phyloP scores from a whole-genome alignment of 2,113 vertebrate species.

The Condylura cristata region DNA sequence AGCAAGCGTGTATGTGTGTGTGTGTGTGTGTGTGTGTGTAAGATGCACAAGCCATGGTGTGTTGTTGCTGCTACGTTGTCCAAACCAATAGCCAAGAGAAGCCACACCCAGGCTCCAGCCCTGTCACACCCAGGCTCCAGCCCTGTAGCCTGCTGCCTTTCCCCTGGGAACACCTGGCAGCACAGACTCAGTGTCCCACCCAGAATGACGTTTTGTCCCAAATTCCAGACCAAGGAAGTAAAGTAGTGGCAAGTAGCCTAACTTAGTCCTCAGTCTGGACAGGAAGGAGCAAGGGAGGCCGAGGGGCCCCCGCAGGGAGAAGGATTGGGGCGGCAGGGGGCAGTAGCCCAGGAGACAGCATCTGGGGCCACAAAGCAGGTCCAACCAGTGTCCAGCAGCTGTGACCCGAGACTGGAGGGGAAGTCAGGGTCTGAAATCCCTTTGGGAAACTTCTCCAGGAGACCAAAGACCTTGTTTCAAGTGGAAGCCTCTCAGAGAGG shows the following conservation, averaged over 20 bases:
- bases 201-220: background rate
- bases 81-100: background rate
- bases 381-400: background rate
- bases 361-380: background rate
- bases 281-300: too few species aligned
- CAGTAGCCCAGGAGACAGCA: background rate
- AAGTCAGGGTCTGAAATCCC: background rate
- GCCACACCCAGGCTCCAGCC: background rate
- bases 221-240: background rate
- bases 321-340: accelerated
- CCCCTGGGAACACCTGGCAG: too few species aligned
- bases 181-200: background rate
- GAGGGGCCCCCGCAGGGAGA: too few species aligned
- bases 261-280: background rate
- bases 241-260: background rate
- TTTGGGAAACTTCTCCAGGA: background rate
- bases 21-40: background rate
- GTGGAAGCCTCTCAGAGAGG: background rate
- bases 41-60: background rate
- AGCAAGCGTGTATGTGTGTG: background rate
- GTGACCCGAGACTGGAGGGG: background rate
- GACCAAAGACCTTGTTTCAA: background rate
- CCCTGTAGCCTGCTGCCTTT: accelerated
- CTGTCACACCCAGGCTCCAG: background rate
- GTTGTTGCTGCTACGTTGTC: background rate